Percentiles rank a stretch among this genome's conserved stretches.
Conservation (phyloP, 2,797 vertebrate species). For the Gymnopithys bicolor region DNA sequence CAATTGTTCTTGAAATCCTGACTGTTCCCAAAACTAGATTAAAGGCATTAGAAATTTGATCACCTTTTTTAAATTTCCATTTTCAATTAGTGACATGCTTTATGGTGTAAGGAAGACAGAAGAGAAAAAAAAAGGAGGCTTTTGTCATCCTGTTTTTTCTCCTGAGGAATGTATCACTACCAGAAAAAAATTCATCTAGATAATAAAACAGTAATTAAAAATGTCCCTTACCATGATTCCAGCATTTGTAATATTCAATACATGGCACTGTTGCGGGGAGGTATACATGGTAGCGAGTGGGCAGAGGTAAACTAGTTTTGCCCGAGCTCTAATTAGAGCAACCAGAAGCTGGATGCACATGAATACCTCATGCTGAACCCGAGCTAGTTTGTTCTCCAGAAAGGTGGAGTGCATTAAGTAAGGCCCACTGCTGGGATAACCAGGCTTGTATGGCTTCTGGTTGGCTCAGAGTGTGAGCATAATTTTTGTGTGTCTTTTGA, state of each 20-base stretch:
- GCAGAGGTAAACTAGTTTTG: neutral
- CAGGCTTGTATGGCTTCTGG: neutral
- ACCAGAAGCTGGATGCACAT: neutral
- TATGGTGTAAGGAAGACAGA: neutral
- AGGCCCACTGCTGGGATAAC: neutral
- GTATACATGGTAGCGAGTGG: neutral
- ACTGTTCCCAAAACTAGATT: neutral
- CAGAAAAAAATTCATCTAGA: neutral
- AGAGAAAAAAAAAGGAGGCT: fast-evolving
- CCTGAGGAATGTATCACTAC: neutral
- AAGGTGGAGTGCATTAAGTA: neutral
- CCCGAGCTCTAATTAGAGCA: neutral
- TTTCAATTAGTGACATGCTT: neutral
- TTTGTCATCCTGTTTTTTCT: neutral
- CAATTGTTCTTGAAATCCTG: neutral
- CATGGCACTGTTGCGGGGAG: neutral
- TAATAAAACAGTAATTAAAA: neutral
- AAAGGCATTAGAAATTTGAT: neutral
- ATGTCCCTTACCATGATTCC: neutral
- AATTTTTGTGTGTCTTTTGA: neutral
- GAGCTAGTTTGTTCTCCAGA: neutral
- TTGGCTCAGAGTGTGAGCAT: neutral
- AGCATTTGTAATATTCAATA: neutral
- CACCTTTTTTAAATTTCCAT: neutral
- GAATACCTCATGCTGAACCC: neutral